Evolutionary conservation across 2,113 vertebrate genomes (phyloP).

Genomic region (Osmerus eperlanus): DNA sequence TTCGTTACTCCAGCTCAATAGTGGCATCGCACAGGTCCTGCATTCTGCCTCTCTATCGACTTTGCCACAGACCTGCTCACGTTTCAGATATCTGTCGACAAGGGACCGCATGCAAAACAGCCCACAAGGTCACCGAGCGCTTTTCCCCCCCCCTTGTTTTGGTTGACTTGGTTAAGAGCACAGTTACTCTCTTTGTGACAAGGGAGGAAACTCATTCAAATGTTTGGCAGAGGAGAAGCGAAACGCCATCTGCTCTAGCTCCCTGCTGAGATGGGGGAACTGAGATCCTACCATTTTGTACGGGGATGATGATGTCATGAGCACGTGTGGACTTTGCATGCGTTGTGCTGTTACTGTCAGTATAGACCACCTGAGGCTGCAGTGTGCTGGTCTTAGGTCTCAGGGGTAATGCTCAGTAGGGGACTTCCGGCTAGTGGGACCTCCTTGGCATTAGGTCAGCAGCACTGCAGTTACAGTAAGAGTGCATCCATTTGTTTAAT

Average conservation of each 20-base stretch:
- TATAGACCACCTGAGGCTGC: neutral
- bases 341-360: neutral
- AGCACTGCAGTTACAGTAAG: too few relatives aligned
- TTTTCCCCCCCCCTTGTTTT: neutral
- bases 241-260: conserved; percentile 24
- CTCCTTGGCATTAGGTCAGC: too few relatives aligned
- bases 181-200: neutral
- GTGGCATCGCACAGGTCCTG: neutral
- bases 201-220: conserved; percentile 9
- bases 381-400: neutral
- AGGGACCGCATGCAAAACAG: neutral
- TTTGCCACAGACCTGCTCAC: neutral
- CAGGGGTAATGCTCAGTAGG: too few relatives aligned
- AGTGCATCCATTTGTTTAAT: too few relatives aligned
- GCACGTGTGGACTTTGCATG: conserved; percentile 2
- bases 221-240: conserved; percentile 20
- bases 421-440: too few relatives aligned
- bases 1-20: conserved; percentile 22
- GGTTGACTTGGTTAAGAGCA: neutral
- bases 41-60: conserved; percentile 10
- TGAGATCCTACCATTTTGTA: conserved; percentile 12
- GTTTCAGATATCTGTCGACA: conserved; percentile 15
- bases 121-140: conserved; percentile 16
- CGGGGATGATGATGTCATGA: conserved; percentile 19
- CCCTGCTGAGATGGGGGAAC: conserved; percentile 18